A percentile compares a stretch with the other conserved stretches of the same genome.
Conservation (phyloP, 2,797 vertebrate genomes). For the Pempheris klunzingeri region DNA sequence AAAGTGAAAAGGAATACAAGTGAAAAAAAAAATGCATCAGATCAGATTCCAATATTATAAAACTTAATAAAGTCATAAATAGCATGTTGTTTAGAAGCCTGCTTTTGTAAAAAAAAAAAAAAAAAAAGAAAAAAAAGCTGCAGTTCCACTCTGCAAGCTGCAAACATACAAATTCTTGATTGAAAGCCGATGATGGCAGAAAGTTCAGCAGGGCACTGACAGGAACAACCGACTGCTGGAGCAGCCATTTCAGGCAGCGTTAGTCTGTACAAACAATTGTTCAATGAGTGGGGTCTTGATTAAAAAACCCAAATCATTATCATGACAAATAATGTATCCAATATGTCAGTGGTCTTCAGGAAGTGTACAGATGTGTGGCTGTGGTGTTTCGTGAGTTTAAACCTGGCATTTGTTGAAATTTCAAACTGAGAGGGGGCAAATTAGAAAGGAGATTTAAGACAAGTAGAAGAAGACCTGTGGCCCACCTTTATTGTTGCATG, state of each 20-base stretch:
- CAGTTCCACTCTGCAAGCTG: not conserved
- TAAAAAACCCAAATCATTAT: slow-evolving; percentile 1
- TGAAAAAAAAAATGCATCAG: not conserved
- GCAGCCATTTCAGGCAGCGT: not conserved
- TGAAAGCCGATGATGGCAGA: not conserved
- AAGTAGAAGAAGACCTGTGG: not conserved
- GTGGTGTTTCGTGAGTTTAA: not conserved
- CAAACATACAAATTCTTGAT: not conserved
- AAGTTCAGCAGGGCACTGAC: not conserved
- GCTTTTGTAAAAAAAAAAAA: not conserved
- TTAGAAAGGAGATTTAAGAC: not conserved
- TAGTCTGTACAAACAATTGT: not conserved
- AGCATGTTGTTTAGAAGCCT: too few species aligned
- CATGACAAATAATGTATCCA: not conserved
- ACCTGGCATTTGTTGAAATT: not conserved
- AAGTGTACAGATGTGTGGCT: not conserved
- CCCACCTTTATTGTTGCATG: slow-evolving; percentile 96
- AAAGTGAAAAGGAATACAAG: too few species aligned
- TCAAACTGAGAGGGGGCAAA: not conserved
- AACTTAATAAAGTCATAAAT: too few species aligned
- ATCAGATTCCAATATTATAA: too few species aligned
- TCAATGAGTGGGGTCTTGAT: not conserved
- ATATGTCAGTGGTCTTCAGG: not conserved
- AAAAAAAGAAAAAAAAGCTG: not conserved
- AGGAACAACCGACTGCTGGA: not conserved